These are phyloP conservation scores for Eretmocerus hayati DNA, from an alignment of 2,888 invertebrate species.

Conservation along the genomic window DNA sequence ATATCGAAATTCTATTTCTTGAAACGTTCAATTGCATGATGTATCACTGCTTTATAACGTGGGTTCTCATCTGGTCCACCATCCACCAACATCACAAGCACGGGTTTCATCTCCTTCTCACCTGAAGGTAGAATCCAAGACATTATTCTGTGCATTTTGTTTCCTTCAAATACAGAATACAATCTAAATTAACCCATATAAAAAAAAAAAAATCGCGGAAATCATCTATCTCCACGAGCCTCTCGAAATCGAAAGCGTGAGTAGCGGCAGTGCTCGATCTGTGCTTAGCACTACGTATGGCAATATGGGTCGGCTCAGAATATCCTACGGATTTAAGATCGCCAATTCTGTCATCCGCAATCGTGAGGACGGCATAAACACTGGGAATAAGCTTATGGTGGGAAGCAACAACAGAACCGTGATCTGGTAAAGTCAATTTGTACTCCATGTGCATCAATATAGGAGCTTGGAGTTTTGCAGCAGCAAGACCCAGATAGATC, in stretches of 20 bases:
- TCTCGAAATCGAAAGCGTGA: slow-evolving; percentile 21
- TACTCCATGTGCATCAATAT: slow-evolving; percentile 34
- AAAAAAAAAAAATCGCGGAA: no score
- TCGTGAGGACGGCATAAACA: background rate
- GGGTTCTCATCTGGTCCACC: slow-evolving; percentile 6
- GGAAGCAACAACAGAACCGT: slow-evolving; percentile 33
- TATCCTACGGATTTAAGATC: background rate
- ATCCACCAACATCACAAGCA: background rate
- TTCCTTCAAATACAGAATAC: no score
- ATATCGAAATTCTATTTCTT: slow-evolving; percentile 23
- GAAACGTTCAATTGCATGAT: slow-evolving; percentile 14
- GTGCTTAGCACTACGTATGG: slow-evolving; percentile 33
- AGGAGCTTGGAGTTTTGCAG: slow-evolving; percentile 40
- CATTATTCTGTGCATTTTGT: slow-evolving; percentile 18
- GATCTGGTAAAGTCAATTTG: slow-evolving; percentile 29
- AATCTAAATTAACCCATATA: no score
- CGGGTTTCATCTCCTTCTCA: no score
- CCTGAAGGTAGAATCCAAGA: slow-evolving; percentile 1
- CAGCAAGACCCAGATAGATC: slow-evolving; percentile 38
- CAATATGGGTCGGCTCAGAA: slow-evolving; percentile 4
- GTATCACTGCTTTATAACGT: background rate
- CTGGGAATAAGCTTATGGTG: slow-evolving; percentile 21
- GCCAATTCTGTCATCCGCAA: background rate
- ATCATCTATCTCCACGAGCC: slow-evolving; percentile 15
- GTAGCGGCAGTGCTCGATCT: slow-evolving; percentile 27